These are phyloP conservation scores for Heterodera filipjevi DNA, from an alignment of 2,888 invertebrate species.

Conservation along the genomic window DNA sequence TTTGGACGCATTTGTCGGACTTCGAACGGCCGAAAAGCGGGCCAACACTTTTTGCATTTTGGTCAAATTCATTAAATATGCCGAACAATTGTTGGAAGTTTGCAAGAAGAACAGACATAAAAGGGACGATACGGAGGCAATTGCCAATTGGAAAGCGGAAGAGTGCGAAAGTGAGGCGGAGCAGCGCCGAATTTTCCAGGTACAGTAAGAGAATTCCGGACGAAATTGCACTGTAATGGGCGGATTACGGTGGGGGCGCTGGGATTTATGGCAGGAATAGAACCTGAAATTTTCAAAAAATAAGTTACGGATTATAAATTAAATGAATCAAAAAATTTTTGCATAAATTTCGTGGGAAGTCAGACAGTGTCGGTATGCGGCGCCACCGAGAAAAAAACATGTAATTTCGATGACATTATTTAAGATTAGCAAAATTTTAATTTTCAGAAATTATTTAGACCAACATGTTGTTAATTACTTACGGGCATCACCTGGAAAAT, in stretches of 20 bases:
- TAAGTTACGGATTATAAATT: too few species aligned
- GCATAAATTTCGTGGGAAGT: too few species aligned
- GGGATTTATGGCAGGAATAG: background rate
- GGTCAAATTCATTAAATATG: background rate
- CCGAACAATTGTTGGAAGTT: background rate
- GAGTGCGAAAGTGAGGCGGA: slow-evolving; percentile 1
- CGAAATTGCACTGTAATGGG: background rate
- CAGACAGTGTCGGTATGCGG: too few species aligned
- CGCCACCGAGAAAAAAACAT: too few species aligned
- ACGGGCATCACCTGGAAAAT: too few species aligned
- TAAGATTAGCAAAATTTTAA: too few species aligned
- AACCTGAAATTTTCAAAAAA: too few species aligned
- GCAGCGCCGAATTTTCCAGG: background rate
- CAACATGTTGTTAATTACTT: too few species aligned
- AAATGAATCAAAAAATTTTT: too few species aligned
- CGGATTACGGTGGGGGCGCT: background rate
- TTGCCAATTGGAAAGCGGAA: slow-evolving; percentile 4
- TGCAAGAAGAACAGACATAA: background rate
- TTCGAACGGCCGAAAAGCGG: background rate
- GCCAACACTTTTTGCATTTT: slow-evolving; percentile 2
- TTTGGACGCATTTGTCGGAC: background rate
- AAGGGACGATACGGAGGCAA: background rate
- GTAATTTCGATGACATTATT: too few species aligned
- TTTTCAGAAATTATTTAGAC: too few species aligned
- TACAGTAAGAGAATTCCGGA: background rate